Conservation (phyloP, 2,888 invertebrate species). For the Papilio elwesi region DNA sequence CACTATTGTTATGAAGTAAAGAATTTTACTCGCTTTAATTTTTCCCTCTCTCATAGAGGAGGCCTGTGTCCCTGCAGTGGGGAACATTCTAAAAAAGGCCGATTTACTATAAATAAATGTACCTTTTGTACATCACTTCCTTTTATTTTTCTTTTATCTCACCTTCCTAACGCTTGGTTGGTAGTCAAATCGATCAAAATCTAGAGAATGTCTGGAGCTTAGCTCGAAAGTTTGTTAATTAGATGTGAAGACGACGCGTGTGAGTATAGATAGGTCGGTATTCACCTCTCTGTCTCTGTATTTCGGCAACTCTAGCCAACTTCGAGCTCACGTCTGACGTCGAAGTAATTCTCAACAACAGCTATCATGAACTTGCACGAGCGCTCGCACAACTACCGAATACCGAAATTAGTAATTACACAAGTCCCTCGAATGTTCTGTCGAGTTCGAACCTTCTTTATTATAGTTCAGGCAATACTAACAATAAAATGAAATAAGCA, state of each 20-base stretch:
- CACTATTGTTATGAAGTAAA: no score
- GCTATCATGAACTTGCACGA: constrained; percentile 49
- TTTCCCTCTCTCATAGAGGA: no score
- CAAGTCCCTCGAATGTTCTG: constrained; percentile 13
- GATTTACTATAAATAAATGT: no score
- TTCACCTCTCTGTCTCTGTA: constrained; percentile 9
- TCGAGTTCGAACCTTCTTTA: neutral
- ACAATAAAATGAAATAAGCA: neutral
- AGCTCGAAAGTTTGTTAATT: constrained; percentile 27
- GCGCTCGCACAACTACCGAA: constrained; percentile 32
- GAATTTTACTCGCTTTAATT: no score
- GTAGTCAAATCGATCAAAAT: constrained; percentile 2
- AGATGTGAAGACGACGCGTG: constrained; percentile 2
- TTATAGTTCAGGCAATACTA: neutral
- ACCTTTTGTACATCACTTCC: neutral
- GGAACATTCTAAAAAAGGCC: no score
- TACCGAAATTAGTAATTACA: constrained; percentile 33
- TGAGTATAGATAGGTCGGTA: constrained; percentile 8
- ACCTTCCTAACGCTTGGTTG: neutral
- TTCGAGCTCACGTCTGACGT: constrained; percentile 36
- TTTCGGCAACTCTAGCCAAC: constrained; percentile 37
- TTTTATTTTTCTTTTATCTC: neutral
- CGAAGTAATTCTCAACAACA: constrained; percentile 53
- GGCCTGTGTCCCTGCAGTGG: no score
- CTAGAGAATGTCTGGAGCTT: neutral